phyloP scores from a whole-genome alignment of 2,797 vertebrate genomes.

The Anisognathus igniventris region DNA sequence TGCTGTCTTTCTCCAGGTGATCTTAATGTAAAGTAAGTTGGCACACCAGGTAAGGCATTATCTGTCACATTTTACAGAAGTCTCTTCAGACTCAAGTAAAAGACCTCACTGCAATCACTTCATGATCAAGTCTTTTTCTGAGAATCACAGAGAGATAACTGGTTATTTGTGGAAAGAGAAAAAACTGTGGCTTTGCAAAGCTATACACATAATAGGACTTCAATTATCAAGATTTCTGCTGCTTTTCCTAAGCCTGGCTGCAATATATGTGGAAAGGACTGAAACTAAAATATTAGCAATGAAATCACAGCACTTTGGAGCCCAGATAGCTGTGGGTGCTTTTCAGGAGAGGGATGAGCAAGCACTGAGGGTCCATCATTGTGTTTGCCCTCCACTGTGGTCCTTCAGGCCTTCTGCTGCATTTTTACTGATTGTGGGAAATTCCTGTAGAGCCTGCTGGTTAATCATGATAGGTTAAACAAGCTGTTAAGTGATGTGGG shows the following conservation, averaged over 20 bases:
- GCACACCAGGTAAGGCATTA: not conserved
- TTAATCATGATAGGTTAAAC: not conserved
- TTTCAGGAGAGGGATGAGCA: not conserved
- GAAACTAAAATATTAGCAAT: not conserved
- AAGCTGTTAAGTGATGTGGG: conserved; percentile 17
- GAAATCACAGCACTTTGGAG: not conserved
- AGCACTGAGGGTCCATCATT: not conserved
- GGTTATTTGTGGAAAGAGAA: not conserved
- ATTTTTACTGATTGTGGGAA: not conserved
- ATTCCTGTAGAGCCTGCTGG: not conserved
- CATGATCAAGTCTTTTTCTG: not conserved
- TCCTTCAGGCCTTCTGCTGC: not conserved
- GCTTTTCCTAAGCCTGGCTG: not conserved
- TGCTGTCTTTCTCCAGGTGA: not conserved
- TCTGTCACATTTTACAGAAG: not conserved
- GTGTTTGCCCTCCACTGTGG: not conserved
- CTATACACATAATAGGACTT: not conserved
- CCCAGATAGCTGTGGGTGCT: not conserved
- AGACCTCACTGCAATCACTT: not conserved
- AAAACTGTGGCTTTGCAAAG: not conserved
- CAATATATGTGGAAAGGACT: not conserved
- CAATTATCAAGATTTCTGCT: not conserved
- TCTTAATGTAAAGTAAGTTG: not conserved
- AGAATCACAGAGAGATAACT: not conserved
- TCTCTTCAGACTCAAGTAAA: not conserved